Evolutionary conservation across 2,113 vertebrate species (phyloP).

Genomic region (Naja naja): DNA sequence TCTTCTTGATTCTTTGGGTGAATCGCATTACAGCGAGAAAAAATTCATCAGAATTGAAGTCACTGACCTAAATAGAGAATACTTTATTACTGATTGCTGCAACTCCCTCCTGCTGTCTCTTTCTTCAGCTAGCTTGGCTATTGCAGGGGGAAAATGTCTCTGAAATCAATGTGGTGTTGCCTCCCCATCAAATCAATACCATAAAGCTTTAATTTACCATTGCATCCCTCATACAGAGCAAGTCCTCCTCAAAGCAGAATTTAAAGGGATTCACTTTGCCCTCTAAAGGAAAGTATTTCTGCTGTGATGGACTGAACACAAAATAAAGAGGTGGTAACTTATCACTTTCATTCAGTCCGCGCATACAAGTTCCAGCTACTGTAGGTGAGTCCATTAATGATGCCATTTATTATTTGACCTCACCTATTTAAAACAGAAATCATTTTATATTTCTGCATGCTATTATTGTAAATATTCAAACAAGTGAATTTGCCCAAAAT

Average conservation of each 20-base stretch:
- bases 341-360: not conserved
- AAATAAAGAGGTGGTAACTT: not conserved
- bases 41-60: constrained; percentile 8
- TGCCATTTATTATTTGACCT: not conserved
- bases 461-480: not conserved
- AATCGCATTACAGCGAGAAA: not conserved
- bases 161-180: constrained; percentile 27
- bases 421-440: not conserved
- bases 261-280: constrained; percentile 25
- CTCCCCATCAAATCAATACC: constrained; percentile 28
- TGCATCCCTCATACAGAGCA: constrained; percentile 18
- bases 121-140: not conserved
- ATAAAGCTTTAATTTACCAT: constrained; percentile 23
- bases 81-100: constrained; percentile 16
- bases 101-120: constrained; percentile 16
- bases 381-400: not conserved
- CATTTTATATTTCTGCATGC: not conserved
- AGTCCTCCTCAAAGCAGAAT: constrained; percentile 17
- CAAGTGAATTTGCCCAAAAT: not conserved
- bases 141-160: not conserved
- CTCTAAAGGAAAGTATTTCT: constrained; percentile 22
- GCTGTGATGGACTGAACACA: not conserved
- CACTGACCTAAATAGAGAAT: constrained; percentile 13
- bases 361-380: not conserved
- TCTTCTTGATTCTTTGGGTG: not conserved